phyloP scores from a whole-genome alignment of 2,113 vertebrate genomes.

The Syngnathoides biaculeatus region DNA sequence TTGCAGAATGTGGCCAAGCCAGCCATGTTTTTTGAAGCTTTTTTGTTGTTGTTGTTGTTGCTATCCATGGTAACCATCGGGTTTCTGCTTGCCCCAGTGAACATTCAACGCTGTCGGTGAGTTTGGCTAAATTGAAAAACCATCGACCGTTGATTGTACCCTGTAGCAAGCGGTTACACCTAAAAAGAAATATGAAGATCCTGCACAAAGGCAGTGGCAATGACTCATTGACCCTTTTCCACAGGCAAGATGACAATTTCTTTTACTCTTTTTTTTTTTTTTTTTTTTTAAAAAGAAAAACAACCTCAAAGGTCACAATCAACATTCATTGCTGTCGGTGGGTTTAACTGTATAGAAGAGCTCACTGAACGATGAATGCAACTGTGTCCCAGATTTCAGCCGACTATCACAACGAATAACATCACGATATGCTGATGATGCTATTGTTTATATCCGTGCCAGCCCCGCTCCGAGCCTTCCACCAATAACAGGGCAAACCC shows the following conservation, averaged over 20 bases:
- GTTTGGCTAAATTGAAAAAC: conserved; percentile 95
- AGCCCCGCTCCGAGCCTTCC: conserved; percentile 1
- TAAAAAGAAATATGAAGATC: conserved; percentile 7
- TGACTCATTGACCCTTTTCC: background rate
- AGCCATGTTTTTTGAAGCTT: background rate
- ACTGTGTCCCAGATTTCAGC: conserved; percentile 92
- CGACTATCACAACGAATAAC: conserved; percentile 46
- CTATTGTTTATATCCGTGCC: conserved; percentile 42
- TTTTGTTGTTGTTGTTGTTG: background rate
- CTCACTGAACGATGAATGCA: conserved; percentile 99
- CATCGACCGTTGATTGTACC: conserved; percentile 99
- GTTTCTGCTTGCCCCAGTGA: conserved; percentile 81
- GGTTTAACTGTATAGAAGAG: conserved; percentile 95
- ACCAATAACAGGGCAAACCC: conserved; percentile 12
- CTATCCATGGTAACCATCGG: conserved; percentile 58
- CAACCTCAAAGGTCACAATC: conserved; percentile 85
- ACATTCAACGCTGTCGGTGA: conserved; percentile 99
- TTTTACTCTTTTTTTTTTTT: background rate
- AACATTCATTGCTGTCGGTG: conserved; percentile 99
- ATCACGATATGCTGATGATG: conserved; percentile 61
- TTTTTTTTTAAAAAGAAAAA: background rate
- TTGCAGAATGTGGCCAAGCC: conserved; percentile 2
- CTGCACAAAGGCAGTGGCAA: background rate
- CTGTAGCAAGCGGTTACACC: conserved; percentile 80
- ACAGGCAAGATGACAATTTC: conserved; percentile 4